Percentiles rank a stretch among this genome's conserved stretches.
These are phyloP conservation scores for Neofelis nebulosa DNA, from an alignment of 2,113 vertebrate species.

Conservation along the genomic window DNA sequence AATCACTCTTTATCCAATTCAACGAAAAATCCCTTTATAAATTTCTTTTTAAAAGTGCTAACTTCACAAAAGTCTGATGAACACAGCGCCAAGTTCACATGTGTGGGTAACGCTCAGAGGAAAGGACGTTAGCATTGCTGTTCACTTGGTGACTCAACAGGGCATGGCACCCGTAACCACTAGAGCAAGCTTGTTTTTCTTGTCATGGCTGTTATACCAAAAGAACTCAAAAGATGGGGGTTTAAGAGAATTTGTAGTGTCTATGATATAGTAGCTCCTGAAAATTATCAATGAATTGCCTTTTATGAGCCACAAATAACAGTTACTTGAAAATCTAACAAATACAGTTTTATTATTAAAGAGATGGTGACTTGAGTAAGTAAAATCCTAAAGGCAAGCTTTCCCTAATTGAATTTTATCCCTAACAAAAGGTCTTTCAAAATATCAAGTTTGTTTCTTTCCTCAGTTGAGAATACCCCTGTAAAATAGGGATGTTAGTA, in stretches of 20 bases:
- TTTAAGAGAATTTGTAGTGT: background rate
- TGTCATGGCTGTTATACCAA: background rate
- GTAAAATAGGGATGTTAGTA: background rate
- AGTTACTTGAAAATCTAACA: conserved; percentile 1
- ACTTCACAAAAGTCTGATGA: background rate
- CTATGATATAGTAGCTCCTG: background rate
- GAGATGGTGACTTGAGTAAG: background rate
- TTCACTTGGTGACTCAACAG: background rate
- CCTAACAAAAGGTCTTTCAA: background rate
- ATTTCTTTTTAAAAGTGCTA: background rate
- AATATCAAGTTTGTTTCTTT: background rate
- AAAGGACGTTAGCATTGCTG: background rate
- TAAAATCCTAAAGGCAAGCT: background rate
- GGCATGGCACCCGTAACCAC: background rate
- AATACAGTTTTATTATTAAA: background rate
- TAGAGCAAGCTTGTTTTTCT: background rate
- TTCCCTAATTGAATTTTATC: background rate
- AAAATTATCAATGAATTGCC: background rate
- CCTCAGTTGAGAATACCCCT: background rate
- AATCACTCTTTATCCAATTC: background rate
- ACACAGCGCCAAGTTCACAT: background rate
- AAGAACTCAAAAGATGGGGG: background rate
- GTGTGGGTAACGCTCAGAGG: background rate
- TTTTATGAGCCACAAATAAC: conserved; percentile 1
- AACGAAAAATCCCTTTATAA: background rate